phyloP scores from a whole-genome alignment of 2,888 invertebrate genomes.

The Pachliopta kotzebuea region DNA sequence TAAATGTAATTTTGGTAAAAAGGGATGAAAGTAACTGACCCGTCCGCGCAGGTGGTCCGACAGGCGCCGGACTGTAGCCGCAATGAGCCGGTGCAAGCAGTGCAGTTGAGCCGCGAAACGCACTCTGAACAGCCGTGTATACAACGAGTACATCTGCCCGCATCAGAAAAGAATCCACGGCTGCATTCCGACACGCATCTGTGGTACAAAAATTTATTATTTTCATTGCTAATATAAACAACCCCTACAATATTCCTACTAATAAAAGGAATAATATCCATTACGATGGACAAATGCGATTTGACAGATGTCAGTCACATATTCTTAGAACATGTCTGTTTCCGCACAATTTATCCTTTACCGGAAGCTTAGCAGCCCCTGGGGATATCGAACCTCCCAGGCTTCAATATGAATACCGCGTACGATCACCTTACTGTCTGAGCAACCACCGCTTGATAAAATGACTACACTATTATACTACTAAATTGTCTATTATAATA shows the following conservation, averaged over 20 bases:
- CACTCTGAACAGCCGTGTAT: conserved; percentile 89
- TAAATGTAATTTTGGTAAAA: too few relatives aligned
- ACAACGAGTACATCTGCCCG: conserved; percentile 88
- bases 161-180: conserved; percentile 86
- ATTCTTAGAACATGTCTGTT: too few relatives aligned
- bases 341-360: too few relatives aligned
- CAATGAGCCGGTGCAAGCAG: conserved; percentile 87
- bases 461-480: too few relatives aligned
- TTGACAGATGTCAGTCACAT: too few relatives aligned
- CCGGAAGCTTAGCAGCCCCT: too few relatives aligned
- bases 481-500: too few relatives aligned
- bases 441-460: too few relatives aligned
- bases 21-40: conserved; percentile 42
- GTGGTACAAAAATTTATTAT: background rate
- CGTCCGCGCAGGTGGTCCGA: conserved; percentile 86
- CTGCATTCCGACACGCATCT: conserved; percentile 89
- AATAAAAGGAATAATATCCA: background rate
- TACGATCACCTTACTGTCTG: too few relatives aligned
- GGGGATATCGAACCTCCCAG: too few relatives aligned
- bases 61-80: conserved; percentile 92
- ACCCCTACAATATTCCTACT: background rate
- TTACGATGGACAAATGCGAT: too few relatives aligned
- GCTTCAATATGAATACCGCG: too few relatives aligned
- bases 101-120: conserved; percentile 89
- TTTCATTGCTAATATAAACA: background rate